Conservation (phyloP, 2,888 invertebrate genomes). For the Mylabris sibirica region DNA sequence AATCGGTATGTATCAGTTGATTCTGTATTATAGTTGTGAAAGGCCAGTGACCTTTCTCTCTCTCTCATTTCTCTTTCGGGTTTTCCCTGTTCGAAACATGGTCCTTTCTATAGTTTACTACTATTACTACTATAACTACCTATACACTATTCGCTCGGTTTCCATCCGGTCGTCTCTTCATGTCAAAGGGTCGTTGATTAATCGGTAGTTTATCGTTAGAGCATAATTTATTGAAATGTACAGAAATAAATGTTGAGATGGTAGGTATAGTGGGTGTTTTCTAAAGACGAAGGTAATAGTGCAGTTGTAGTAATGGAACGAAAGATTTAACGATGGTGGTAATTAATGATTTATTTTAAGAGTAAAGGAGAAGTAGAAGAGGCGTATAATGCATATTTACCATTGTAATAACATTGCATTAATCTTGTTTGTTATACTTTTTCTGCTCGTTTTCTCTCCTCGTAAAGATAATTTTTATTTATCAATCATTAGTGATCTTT, state of each 20-base stretch:
- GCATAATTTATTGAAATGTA: constrained; percentile 40
- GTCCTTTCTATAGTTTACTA: background rate
- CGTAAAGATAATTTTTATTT: too few relatives aligned
- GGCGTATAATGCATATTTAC: background rate
- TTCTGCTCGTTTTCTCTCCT: background rate
- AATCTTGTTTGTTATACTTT: background rate
- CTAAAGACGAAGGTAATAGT: constrained; percentile 11
- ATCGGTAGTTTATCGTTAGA: constrained; percentile 47
- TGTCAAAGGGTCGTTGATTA: constrained; percentile 37
- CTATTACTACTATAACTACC: background rate
- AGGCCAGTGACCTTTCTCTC: constrained; percentile 32
- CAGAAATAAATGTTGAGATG: constrained; percentile 8
- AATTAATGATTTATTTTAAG: constrained; percentile 23
- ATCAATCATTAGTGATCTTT: background rate
- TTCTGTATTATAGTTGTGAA: constrained; percentile 24
- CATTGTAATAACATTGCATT: background rate
- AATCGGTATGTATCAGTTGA: constrained; percentile 9
- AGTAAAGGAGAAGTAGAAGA: background rate
- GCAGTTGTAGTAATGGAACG: constrained; percentile 30
- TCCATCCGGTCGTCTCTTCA: constrained; percentile 17
- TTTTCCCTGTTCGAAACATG: background rate
- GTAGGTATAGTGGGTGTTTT: background rate
- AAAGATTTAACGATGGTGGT: constrained; percentile 23
- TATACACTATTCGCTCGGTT: constrained; percentile 6
- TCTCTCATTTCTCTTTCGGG: constrained; percentile 1